Evolutionary conservation across 2,888 invertebrate genomes (phyloP).

Genomic region (Clivina fossor): DNA sequence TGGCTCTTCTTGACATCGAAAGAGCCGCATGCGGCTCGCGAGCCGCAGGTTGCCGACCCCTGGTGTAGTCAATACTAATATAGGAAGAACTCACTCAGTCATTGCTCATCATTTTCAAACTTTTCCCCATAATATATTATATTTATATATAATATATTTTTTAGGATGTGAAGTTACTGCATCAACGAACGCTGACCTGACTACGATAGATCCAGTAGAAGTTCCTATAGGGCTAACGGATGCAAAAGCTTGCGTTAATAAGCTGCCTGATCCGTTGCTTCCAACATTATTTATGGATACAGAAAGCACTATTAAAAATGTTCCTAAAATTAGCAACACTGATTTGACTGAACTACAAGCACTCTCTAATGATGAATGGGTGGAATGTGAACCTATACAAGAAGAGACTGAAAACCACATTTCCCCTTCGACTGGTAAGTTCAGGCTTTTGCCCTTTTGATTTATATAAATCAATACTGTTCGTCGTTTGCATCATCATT

Average conservation of each 20-base stretch:
- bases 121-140: too few relatives aligned
- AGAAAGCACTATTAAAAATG: conserved; percentile 8
- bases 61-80: not conserved
- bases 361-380: conserved; percentile 7
- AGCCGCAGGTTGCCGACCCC: too few relatives aligned
- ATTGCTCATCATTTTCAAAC: too few relatives aligned
- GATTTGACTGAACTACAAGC: conserved; percentile 14
- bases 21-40: too few relatives aligned
- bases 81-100: not conserved
- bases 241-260: not conserved
- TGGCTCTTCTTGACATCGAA: too few relatives aligned
- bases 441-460: conserved; percentile 7
- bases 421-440: conserved; percentile 4
- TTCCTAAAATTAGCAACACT: conserved; percentile 11
- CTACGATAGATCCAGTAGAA: not conserved
- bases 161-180: not conserved
- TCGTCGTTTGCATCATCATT: conserved; percentile 12
- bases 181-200: not conserved
- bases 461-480: conserved; percentile 10
- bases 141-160: not conserved
- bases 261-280: conserved; percentile 10
- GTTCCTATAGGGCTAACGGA: not conserved
- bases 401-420: conserved; percentile 14
- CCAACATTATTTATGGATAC: conserved; percentile 9
- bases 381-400: conserved; percentile 13